Evolutionary conservation across 1,140 invertebrate species (phyloP).

Genomic region (Venustaconcha ellipsiformis): DNA sequence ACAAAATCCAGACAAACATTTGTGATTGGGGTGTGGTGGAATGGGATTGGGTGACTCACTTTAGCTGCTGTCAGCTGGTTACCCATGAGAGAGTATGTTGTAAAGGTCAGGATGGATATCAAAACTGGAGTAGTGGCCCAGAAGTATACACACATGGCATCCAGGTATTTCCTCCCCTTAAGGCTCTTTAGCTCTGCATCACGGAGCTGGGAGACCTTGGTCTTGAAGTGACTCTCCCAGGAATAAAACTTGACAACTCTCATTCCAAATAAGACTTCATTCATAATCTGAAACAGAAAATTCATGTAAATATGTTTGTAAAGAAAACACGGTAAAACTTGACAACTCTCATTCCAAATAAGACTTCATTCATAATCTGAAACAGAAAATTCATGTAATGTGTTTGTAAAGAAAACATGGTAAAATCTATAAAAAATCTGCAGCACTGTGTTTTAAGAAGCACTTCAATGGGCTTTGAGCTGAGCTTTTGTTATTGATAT

Average conservation of each 20-base stretch:
- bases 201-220: conserved; percentile 72
- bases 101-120: conserved; percentile 93
- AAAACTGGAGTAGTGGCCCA: conserved; percentile 99
- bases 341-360: conserved; percentile 88
- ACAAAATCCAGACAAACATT: neutral
- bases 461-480: too few relatives aligned
- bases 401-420: neutral
- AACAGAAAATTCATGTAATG: conserved; percentile 11
- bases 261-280: conserved; percentile 89
- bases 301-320: neutral
- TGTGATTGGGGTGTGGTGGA: neutral
- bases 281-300: conserved; percentile 75
- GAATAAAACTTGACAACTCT: conserved; percentile 91
- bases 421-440: neutral
- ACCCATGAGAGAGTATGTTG: conserved; percentile 86
- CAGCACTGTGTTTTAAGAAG: too few relatives aligned
- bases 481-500: too few relatives aligned
- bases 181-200: conserved; percentile 59
- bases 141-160: conserved; percentile 98
- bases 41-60: conserved; percentile 68
- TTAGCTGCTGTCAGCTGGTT: conserved; percentile 87
- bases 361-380: conserved; percentile 85
- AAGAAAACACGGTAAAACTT: conserved; percentile 75
- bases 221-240: conserved; percentile 91
- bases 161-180: conserved; percentile 90